A percentile compares a stretch with the other conserved stretches of the same genome.
Conservation (phyloP, 2,888 invertebrate species). For the Meloe dianella region DNA sequence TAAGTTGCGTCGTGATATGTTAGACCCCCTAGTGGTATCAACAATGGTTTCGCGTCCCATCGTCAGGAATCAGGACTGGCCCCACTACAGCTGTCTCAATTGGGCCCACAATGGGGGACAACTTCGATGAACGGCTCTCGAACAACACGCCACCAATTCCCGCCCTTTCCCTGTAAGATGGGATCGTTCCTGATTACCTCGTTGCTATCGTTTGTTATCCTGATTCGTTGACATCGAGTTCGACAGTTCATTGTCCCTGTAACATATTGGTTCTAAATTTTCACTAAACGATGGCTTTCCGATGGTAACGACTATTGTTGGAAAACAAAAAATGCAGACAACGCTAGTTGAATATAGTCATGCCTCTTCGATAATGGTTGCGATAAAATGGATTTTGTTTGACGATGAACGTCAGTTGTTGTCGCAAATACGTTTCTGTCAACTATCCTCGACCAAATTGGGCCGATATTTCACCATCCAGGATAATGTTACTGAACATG, state of each 20-base stretch:
- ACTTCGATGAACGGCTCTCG: slow-evolving; percentile 47
- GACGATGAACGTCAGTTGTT: slow-evolving; percentile 11
- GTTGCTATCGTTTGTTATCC: slow-evolving; percentile 57
- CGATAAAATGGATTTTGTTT: slow-evolving; percentile 22
- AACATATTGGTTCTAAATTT: slow-evolving; percentile 53
- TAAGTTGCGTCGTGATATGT: slow-evolving; percentile 54
- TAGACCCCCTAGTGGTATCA: slow-evolving; percentile 47
- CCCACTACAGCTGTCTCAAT: slow-evolving; percentile 52
- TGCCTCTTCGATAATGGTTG: slow-evolving; percentile 18
- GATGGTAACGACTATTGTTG: not conserved
- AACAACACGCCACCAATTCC: slow-evolving; percentile 53
- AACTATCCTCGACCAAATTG: slow-evolving; percentile 16
- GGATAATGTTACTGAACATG: not conserved
- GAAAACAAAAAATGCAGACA: not conserved
- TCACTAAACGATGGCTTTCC: slow-evolving; percentile 7
- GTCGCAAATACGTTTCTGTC: slow-evolving; percentile 14
- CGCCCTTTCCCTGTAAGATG: slow-evolving; percentile 61
- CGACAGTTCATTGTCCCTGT: slow-evolving; percentile 60
- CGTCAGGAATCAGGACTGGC: slow-evolving; percentile 37
- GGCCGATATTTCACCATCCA: slow-evolving; percentile 5
- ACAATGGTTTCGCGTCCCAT: slow-evolving; percentile 46
- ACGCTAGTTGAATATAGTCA: not conserved
- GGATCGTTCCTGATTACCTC: slow-evolving; percentile 59
- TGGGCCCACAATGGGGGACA: slow-evolving; percentile 38
- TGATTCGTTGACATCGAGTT: slow-evolving; percentile 60